A percentile compares a stretch with the other conserved stretches of the same genome.
Evolutionary conservation across 2,888 invertebrate species (phyloP).

Genomic region (Clepsis dumicolana): DNA sequence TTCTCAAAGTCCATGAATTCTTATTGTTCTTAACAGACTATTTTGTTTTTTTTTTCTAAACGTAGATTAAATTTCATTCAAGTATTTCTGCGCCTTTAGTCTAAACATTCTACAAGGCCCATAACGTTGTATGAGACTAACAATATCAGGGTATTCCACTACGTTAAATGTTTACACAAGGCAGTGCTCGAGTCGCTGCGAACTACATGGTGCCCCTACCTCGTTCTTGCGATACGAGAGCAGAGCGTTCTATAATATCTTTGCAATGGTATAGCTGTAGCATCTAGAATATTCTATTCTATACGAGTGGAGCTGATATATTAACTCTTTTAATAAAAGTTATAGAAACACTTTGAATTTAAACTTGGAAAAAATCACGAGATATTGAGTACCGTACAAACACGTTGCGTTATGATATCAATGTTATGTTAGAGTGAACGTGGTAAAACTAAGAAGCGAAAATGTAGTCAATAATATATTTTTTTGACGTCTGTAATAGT

Average conservation of each 20-base stretch:
- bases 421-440: no score
- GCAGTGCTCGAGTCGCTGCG: constrained; percentile 8
- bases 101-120: not conserved
- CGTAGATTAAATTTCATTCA: not conserved
- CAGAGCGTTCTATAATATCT: not conserved
- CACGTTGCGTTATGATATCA: no score
- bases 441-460: no score
- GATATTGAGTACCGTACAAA: no score
- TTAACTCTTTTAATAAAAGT: not conserved
- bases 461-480: no score
- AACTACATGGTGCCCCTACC: constrained; percentile 4
- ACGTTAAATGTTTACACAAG: constrained; percentile 27
- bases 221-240: constrained; percentile 2
- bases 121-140: not conserved
- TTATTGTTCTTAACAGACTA: no score
- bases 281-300: not conserved
- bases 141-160: constrained; percentile 28
- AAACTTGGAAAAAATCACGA: no score
- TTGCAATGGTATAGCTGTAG: not conserved
- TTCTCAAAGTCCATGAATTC: no score
- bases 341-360: not conserved
- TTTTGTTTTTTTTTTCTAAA: no score
- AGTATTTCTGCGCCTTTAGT: not conserved
- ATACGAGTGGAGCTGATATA: not conserved
- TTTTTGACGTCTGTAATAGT: no score